These are phyloP conservation scores for Hylomyscus alleni DNA, from an alignment of 2,797 vertebrate species.

Conservation along the genomic window DNA sequence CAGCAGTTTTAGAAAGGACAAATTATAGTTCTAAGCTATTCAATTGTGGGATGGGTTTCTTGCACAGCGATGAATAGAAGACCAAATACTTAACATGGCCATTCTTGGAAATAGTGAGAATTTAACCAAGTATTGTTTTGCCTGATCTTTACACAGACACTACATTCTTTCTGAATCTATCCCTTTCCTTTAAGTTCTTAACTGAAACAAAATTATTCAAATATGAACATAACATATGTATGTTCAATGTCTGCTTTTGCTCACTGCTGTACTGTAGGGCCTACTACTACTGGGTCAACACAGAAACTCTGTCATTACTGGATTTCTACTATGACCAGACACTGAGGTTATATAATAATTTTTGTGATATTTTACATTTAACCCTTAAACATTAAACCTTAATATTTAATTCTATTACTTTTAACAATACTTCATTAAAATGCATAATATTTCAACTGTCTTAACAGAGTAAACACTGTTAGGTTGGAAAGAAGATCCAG, in stretches of 20 bases:
- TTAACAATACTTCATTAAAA: slow-evolving; percentile 56
- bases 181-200: slow-evolving; percentile 26
- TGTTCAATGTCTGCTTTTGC: slow-evolving; percentile 7
- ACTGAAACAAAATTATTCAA: slow-evolving; percentile 59
- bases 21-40: neutral
- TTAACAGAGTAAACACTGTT: slow-evolving; percentile 35
- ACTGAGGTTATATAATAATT: neutral
- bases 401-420: slow-evolving; percentile 11
- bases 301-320: slow-evolving; percentile 2
- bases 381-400: slow-evolving; percentile 56
- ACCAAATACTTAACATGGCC: neutral
- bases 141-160: neutral
- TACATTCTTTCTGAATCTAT: slow-evolving; percentile 37
- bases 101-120: neutral
- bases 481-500: neutral
- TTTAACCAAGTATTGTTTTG: neutral
- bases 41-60: neutral
- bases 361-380: slow-evolving; percentile 58
- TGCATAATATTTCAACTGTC: neutral
- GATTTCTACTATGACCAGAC: slow-evolving; percentile 32
- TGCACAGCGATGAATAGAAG: slow-evolving; percentile 27
- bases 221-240: slow-evolving; percentile 22
- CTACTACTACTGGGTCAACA: slow-evolving; percentile 20
- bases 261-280: neutral
- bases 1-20: slow-evolving; percentile 14